Evolutionary conservation across 1,140 invertebrate genomes (phyloP).

Genomic region (Andricus grossulariae): DNA sequence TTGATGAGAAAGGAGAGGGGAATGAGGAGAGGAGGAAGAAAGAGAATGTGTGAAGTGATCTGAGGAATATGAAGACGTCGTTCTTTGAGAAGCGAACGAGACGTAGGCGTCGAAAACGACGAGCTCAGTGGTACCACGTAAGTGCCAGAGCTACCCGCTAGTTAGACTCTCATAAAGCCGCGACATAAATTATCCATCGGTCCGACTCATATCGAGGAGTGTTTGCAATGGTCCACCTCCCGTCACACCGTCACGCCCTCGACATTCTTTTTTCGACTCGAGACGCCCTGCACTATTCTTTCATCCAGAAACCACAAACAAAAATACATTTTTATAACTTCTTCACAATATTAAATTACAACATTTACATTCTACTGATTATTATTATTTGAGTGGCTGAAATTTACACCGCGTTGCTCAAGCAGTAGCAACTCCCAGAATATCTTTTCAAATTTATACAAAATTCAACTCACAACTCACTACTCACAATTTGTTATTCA

Average conservation of each 20-base stretch:
- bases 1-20: too few relatives aligned
- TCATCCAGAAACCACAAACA: neutral
- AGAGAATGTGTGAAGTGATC: neutral
- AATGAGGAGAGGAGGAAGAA: too few relatives aligned
- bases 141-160: slow-evolving; percentile 65
- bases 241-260: slow-evolving; percentile 72
- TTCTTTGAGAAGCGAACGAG: slow-evolving; percentile 39
- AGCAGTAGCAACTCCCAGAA: too few relatives aligned
- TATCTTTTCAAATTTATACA: too few relatives aligned
- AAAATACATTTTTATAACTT: slow-evolving; percentile 3
- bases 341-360: neutral
- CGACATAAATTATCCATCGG: slow-evolving; percentile 67
- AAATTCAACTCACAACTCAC: too few relatives aligned
- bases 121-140: slow-evolving; percentile 45
- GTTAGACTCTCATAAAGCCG: slow-evolving; percentile 70
- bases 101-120: slow-evolving; percentile 59
- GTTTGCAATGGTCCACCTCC: slow-evolving; percentile 73
- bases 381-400: too few relatives aligned
- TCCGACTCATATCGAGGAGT: slow-evolving; percentile 54
- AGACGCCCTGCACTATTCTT: neutral
- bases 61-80: slow-evolving; percentile 53
- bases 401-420: too few relatives aligned
- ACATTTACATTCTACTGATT: neutral
- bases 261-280: slow-evolving; percentile 40
- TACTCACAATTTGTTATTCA: too few relatives aligned